Evolutionary conservation across 2,888 invertebrate species (phyloP).

Genomic region (Galeruca laticollis): DNA sequence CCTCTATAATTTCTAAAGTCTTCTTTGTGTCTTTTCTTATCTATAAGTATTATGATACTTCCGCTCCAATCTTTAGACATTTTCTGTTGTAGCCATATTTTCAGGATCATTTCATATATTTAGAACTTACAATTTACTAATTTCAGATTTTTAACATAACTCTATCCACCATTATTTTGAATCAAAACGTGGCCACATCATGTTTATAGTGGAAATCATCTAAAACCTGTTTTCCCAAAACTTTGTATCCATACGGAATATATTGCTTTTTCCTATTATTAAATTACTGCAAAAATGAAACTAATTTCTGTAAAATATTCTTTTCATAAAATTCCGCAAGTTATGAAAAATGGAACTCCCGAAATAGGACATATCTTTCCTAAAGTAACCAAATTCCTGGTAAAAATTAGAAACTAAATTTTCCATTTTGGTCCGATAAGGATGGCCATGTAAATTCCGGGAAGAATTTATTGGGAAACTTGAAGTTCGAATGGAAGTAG

Average conservation of each 20-base stretch:
- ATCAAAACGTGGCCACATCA: no score
- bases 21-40: no score
- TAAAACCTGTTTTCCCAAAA: neutral
- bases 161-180: no score
- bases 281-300: neutral
- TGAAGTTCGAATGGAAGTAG: neutral
- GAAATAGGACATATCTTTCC: neutral
- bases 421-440: neutral
- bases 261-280: no score
- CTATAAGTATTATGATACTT: no score
- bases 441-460: neutral
- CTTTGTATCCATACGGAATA: neutral
- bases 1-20: no score
- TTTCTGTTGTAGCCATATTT: no score
- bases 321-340: neutral
- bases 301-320: neutral
- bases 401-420: constrained; percentile 7
- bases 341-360: neutral
- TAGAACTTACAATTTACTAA: no score
- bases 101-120: no score
- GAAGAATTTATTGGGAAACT: constrained; percentile 12
- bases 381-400: constrained; percentile 1
- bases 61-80: no score
- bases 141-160: no score
- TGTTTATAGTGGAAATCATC: no score